These are phyloP conservation scores for Catonia carolina DNA, from an alignment of 2,888 invertebrate genomes.

Conservation along the genomic window DNA sequence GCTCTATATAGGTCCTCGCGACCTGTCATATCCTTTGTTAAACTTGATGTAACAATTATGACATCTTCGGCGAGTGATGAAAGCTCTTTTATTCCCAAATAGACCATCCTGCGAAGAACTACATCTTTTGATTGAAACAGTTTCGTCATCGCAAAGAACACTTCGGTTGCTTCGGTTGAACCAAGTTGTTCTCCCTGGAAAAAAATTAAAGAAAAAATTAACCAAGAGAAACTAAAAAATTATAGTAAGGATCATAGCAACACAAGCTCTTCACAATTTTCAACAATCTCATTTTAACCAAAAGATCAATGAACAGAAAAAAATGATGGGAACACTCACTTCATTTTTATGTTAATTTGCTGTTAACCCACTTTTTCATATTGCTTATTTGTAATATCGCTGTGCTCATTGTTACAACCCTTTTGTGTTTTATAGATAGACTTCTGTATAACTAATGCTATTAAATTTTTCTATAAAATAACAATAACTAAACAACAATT, in stretches of 20 bases:
- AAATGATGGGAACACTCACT: too few relatives aligned
- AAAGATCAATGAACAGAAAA: too few relatives aligned
- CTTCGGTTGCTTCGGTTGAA: conserved; percentile 94
- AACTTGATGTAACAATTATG: conserved; percentile 94
- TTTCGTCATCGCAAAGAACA: conserved; percentile 99
- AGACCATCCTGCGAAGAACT: conserved; percentile 89
- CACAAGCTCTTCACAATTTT: neutral
- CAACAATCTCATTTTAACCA: neutral
- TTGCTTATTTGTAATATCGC: too few relatives aligned
- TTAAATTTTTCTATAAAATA: too few relatives aligned
- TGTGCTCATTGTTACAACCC: too few relatives aligned
- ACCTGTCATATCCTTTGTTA: conserved; percentile 98
- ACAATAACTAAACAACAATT: too few relatives aligned
- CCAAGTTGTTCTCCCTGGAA: conserved; percentile 77
- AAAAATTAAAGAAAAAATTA: neutral
- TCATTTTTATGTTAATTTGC: too few relatives aligned
- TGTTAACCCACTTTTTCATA: too few relatives aligned
- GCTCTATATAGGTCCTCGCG: conserved; percentile 89
- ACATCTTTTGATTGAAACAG: conserved; percentile 97
- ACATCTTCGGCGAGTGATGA: conserved; percentile 95
- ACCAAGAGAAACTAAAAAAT: neutral
- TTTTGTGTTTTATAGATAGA: too few relatives aligned
- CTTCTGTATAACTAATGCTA: too few relatives aligned
- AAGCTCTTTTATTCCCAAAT: conserved; percentile 91
- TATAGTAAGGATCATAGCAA: too few relatives aligned